These are phyloP conservation scores for Turdus rufiventris DNA, from an alignment of 2,113 vertebrate species.

Conservation along the genomic window DNA sequence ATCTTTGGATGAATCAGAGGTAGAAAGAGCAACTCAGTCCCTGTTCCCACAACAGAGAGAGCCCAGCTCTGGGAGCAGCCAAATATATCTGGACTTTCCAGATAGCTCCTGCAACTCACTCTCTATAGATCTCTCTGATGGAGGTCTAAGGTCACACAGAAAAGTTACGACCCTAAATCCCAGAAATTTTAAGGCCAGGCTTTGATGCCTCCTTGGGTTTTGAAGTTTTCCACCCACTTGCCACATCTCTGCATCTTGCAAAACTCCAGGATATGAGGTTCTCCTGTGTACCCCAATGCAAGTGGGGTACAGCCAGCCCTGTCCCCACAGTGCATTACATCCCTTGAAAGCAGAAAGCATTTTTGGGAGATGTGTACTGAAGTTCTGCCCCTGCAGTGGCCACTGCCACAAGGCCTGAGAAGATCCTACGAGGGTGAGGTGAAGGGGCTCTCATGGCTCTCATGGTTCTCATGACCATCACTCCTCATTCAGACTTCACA, in stretches of 20 bases:
- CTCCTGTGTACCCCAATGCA: not conserved
- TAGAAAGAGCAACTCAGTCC: not conserved
- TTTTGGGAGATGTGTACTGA: not conserved
- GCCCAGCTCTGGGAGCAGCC: not conserved
- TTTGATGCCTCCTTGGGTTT: not conserved
- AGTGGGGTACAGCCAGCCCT: fast-evolving
- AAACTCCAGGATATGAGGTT: not conserved
- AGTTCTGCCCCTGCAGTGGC: not conserved
- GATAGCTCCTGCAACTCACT: not conserved
- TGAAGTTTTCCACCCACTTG: not conserved
- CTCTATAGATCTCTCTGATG: not conserved
- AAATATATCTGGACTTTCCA: not conserved
- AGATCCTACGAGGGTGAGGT: not conserved
- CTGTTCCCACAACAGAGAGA: not conserved
- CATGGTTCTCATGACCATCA: fast-evolving
- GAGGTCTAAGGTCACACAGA: not conserved
- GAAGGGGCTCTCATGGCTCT: fast-evolving
- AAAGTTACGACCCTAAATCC: not conserved
- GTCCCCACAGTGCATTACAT: fast-evolving
- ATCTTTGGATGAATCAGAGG: not conserved
- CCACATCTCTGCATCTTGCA: not conserved
- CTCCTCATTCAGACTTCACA: fast-evolving
- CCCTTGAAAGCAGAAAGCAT: not conserved
- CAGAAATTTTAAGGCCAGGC: not conserved
- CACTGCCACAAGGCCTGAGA: fast-evolving